phyloP scores from a whole-genome alignment of 2,888 invertebrate species.

The Tenthredo livida region DNA sequence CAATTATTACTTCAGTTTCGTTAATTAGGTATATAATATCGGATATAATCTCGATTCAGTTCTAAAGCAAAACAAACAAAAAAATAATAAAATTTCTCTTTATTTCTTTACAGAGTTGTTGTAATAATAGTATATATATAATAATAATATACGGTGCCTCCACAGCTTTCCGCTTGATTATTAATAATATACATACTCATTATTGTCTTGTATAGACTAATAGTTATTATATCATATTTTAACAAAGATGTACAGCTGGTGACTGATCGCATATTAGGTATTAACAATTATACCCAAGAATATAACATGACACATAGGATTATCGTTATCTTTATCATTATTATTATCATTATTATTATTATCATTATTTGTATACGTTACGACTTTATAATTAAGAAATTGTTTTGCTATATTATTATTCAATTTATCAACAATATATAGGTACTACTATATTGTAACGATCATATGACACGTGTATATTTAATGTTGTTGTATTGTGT shows the following conservation, averaged over 20 bases:
- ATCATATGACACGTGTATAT: conserved; percentile 35
- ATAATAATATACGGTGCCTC: conserved; percentile 21
- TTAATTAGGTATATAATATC: background rate
- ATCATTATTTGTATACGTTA: conserved; percentile 16
- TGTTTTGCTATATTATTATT: conserved; percentile 33
- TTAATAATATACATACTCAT: conserved; percentile 2
- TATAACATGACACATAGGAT: conserved; percentile 43
- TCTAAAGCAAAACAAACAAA: background rate
- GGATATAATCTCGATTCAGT: background rate
- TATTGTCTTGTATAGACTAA: conserved; percentile 14
- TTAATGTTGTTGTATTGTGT: conserved; percentile 36
- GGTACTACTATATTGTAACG: background rate
- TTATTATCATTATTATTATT: conserved; percentile 29
- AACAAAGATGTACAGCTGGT: conserved; percentile 44
- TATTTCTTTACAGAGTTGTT: conserved; percentile 4
- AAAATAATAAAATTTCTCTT: background rate
- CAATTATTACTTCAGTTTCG: background rate
- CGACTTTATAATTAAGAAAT: background rate
- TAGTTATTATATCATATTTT: conserved; percentile 27
- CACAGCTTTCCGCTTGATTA: conserved; percentile 16
- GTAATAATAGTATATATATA: background rate
- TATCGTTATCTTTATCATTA: conserved; percentile 36
- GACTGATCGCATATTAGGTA: conserved; percentile 28
- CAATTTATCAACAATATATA: background rate
- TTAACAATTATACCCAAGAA: conserved; percentile 18